These are phyloP conservation scores for Picus viridis DNA, from an alignment of 2,797 vertebrate species.

Conservation along the genomic window DNA sequence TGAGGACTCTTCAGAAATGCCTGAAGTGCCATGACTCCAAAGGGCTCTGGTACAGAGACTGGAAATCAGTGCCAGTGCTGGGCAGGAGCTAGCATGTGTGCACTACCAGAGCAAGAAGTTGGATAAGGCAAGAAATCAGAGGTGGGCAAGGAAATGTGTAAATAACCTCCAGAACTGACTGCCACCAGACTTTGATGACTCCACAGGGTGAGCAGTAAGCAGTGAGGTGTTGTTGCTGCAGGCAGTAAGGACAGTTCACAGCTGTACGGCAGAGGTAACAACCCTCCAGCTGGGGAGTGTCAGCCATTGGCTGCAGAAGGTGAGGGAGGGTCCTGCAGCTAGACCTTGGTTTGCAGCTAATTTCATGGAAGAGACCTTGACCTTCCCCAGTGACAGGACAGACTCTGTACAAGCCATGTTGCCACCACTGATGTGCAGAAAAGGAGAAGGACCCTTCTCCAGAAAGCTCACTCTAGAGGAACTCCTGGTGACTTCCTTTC, in stretches of 20 bases:
- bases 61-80: neutral
- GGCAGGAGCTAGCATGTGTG: neutral
- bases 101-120: neutral
- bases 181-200: neutral
- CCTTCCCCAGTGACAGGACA: neutral
- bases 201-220: neutral
- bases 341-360: neutral
- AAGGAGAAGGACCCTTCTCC: neutral
- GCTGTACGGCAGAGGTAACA: neutral
- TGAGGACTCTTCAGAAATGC: neutral
- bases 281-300: neutral
- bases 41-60: neutral
- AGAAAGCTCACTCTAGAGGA: neutral
- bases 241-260: conserved; percentile 6
- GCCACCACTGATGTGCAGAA: neutral
- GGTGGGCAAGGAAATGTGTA: neutral
- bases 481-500: neutral
- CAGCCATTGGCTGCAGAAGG: fast-evolving
- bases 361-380: neutral
- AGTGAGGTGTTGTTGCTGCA: conserved; percentile 5
- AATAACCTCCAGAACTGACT: neutral
- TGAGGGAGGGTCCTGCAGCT: neutral
- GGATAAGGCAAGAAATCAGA: neutral
- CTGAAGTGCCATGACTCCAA: neutral
- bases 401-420: neutral